A percentile compares a stretch with the other conserved stretches of the same genome.
phyloP scores from a whole-genome alignment of 1,140 invertebrate genomes.

The Limonius californicus region DNA sequence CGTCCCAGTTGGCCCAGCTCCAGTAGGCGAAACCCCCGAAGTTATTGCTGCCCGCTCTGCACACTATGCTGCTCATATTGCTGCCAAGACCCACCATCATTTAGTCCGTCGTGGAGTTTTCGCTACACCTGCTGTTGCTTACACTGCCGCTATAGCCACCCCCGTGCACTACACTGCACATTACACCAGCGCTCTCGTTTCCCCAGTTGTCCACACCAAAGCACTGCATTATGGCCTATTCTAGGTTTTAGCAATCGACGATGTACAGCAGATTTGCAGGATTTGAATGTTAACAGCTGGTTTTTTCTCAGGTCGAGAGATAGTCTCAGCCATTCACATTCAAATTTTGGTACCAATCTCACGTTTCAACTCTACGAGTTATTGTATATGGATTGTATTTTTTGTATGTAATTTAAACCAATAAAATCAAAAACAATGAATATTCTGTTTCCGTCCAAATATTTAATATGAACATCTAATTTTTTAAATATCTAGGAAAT shows the following conservation, averaged over 20 bases:
- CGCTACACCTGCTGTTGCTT: conserved; percentile 35
- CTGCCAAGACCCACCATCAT: conserved; percentile 10
- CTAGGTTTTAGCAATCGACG: neutral
- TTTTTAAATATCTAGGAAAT: no score
- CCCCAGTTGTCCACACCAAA: conserved; percentile 44
- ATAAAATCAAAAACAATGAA: no score
- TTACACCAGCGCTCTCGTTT: conserved; percentile 24
- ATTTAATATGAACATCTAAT: no score
- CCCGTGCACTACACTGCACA: conserved; percentile 35
- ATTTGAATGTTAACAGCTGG: conserved; percentile 8
- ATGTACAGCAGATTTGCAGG: neutral
- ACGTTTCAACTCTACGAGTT: no score
- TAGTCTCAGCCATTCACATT: neutral
- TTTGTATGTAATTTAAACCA: no score
- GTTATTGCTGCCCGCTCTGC: conserved; percentile 51
- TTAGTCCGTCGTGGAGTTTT: conserved; percentile 17
- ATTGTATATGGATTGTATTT: no score
- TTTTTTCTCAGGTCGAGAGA: conserved; percentile 23
- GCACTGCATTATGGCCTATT: conserved; percentile 43
- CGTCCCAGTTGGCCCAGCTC: conserved; percentile 50
- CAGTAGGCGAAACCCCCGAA: conserved; percentile 46
- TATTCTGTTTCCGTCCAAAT: no score
- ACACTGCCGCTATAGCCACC: conserved; percentile 32
- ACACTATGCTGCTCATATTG: conserved; percentile 28
- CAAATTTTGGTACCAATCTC: no score